Evolutionary conservation across 1,140 invertebrate genomes (phyloP).

Genomic region (Ctenoplectra terminalis): DNA sequence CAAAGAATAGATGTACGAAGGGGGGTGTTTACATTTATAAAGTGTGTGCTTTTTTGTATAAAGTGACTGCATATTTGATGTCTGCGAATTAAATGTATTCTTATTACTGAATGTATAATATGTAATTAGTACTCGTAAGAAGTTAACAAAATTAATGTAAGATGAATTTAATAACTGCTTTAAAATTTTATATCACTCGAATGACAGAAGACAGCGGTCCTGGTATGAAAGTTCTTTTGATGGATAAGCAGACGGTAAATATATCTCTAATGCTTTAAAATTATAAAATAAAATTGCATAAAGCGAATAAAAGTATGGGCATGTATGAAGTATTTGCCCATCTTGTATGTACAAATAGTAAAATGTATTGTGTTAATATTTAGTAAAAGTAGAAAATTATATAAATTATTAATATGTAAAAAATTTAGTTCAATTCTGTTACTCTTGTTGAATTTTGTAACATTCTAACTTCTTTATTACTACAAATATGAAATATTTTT

Average conservation of each 20-base stretch:
- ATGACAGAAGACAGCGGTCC: conserved; percentile 99
- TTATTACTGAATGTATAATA: background rate
- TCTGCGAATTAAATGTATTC: background rate
- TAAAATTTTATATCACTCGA: conserved; percentile 97
- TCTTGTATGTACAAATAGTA: background rate
- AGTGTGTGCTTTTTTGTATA: background rate
- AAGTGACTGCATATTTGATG: background rate
- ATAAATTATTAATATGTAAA: background rate
- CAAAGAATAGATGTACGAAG: no score
- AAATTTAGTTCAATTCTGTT: no score
- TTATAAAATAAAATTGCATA: background rate
- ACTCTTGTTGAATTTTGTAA: no score
- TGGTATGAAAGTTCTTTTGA: conserved; percentile 99
- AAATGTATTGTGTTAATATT: background rate
- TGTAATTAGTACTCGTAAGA: background rate
- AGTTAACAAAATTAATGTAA: conserved; percentile 62
- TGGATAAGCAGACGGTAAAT: conserved; percentile 98
- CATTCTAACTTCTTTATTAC: no score
- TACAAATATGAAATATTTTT: no score
- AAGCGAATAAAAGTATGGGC: background rate
- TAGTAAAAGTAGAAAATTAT: background rate
- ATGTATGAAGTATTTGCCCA: background rate
- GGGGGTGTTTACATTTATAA: background rate
- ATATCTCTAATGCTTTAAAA: background rate
- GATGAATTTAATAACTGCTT: conserved; percentile 96